These are phyloP conservation scores for Rhynchophorus ferrugineus DNA, from an alignment of 1,140 invertebrate species.

Conservation along the genomic window DNA sequence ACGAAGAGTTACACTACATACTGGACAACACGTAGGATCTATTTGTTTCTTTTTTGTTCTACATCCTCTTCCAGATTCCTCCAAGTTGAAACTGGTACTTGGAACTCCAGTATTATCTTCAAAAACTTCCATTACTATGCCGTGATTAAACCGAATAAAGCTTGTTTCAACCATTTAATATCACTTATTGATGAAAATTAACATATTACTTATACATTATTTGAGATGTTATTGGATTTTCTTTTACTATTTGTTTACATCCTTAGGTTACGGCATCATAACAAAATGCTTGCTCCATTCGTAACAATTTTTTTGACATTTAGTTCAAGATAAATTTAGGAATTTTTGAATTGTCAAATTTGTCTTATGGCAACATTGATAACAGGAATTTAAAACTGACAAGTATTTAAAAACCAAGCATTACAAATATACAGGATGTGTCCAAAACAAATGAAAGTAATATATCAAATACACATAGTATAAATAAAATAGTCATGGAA, in stretches of 20 bases:
- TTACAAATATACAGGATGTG: too few species aligned
- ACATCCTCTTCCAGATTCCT: slow-evolving; percentile 39
- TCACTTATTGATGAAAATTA: neutral
- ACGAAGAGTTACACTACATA: slow-evolving; percentile 69
- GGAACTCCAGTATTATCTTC: slow-evolving; percentile 12
- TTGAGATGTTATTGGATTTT: neutral
- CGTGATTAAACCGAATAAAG: neutral
- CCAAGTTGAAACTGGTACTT: slow-evolving; percentile 28
- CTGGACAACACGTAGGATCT: slow-evolving; percentile 66
- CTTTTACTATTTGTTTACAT: neutral
- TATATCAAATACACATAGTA: too few species aligned
- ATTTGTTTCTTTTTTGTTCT: slow-evolving; percentile 40
- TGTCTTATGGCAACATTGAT: neutral
- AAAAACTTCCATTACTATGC: slow-evolving; percentile 19
- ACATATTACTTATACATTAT: neutral
- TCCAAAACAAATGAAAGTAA: too few species aligned
- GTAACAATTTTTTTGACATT: neutral
- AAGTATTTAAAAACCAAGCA: neutral
- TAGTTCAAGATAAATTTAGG: neutral
- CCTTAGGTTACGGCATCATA: neutral
- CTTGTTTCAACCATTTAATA: neutral
- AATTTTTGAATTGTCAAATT: neutral
- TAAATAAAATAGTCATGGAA: too few species aligned
- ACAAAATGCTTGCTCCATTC: neutral
- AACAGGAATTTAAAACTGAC: neutral